phyloP scores from a whole-genome alignment of 1,140 invertebrate genomes.

The Zaprionus taronus region DNA sequence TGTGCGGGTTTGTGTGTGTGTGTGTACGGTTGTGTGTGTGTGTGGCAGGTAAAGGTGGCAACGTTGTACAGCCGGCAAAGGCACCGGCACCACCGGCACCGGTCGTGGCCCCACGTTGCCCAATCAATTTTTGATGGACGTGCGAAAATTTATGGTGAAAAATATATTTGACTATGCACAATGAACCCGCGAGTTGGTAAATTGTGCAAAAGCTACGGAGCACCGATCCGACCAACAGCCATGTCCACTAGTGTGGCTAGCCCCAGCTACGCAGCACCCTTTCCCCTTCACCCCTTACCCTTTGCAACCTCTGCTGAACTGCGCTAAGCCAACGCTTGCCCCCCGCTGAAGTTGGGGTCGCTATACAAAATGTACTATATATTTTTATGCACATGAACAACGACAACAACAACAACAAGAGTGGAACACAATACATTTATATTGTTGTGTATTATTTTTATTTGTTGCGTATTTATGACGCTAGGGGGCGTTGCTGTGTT shows the following conservation, averaged over 20 bases:
- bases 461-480: conserved; percentile 73
- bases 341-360: not conserved
- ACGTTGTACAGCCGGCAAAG: conserved; percentile 20
- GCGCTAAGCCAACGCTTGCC: not conserved
- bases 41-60: conserved; percentile 48
- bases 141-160: conserved; percentile 83
- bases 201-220: conserved; percentile 31
- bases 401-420: conserved; percentile 21
- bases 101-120: conserved; percentile 35
- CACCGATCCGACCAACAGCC: not conserved
- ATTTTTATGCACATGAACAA: conserved; percentile 28
- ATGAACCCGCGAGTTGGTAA: conserved; percentile 54
- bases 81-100: too few species aligned
- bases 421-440: conserved; percentile 39
- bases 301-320: not conserved
- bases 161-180: conserved; percentile 82
- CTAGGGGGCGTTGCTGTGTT: conserved; percentile 29
- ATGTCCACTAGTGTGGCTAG: conserved; percentile 59
- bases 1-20: conserved; percentile 6
- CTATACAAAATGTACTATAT: conserved; percentile 47
- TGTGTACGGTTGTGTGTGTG: conserved; percentile 21
- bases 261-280: not conserved
- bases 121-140: conserved; percentile 83
- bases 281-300: not conserved
- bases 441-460: conserved; percentile 66